Evolutionary conservation across 2,113 vertebrate genomes (phyloP).

Genomic region (Takifugu bimaculatus): DNA sequence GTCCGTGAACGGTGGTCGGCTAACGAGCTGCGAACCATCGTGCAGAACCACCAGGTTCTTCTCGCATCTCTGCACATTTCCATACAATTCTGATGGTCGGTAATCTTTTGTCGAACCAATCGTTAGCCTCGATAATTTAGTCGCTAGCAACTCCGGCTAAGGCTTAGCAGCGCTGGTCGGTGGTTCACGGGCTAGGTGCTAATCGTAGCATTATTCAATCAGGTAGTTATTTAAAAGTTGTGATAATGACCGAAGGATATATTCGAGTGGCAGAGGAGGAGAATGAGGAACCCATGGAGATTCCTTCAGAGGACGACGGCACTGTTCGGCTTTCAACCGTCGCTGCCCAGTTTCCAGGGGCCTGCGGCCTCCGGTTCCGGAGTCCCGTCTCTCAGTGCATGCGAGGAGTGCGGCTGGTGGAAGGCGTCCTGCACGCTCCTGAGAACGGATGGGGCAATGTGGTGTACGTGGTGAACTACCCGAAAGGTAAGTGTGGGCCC

Average conservation of each 20-base stretch:
- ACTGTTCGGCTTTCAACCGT: constrained; percentile 96
- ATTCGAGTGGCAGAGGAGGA: constrained; percentile 97
- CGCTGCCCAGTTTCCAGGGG: constrained; percentile 94
- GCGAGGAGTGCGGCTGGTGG: constrained; percentile 92
- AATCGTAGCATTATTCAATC: constrained; percentile 4
- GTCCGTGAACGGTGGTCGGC: constrained; percentile 8
- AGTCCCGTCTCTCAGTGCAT: constrained; percentile 97
- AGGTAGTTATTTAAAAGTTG: background rate
- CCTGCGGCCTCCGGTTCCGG: constrained; percentile 92
- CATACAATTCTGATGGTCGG: background rate
- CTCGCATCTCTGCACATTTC: background rate
- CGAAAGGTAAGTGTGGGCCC: constrained; percentile 82
- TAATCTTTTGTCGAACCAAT: too few relatives aligned
- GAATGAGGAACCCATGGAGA: constrained; percentile 98
- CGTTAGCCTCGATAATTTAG: constrained; percentile 10
- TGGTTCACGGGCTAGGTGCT: constrained; percentile 17
- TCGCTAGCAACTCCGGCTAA: constrained; percentile 41
- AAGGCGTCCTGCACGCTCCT: constrained; percentile 90
- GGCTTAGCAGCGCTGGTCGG: constrained; percentile 36
- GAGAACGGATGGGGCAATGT: constrained; percentile 94
- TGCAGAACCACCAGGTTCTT: background rate
- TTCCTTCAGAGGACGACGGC: constrained; percentile 94
- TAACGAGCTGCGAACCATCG: background rate
- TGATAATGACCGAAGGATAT: constrained; percentile 83
- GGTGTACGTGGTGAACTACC: constrained; percentile 94